Evolutionary conservation across 1,140 invertebrate genomes (phyloP).

Genomic region (Platyura marginata): DNA sequence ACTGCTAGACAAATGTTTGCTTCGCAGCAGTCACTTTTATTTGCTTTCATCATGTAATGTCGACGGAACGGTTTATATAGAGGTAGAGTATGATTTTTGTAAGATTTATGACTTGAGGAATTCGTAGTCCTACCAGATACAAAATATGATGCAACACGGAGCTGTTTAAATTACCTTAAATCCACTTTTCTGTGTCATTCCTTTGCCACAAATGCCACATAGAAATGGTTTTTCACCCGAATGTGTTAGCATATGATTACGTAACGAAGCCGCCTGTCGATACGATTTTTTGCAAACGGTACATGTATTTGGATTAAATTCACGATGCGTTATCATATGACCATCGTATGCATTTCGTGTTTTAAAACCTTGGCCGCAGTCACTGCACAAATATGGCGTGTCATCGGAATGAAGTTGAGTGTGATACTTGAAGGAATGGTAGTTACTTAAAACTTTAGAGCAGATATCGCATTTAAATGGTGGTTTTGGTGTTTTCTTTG

Average conservation of each 20-base stretch:
- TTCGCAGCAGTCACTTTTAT: background rate
- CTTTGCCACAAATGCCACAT: slow-evolving; percentile 22
- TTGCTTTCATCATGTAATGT: background rate
- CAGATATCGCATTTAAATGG: slow-evolving; percentile 13
- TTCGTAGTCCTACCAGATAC: background rate
- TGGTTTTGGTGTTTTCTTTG: slow-evolving; percentile 12
- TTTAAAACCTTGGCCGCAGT: slow-evolving; percentile 12
- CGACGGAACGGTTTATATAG: background rate
- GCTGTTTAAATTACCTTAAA: slow-evolving; percentile 9
- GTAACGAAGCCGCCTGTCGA: slow-evolving; percentile 18
- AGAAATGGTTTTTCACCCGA: slow-evolving; percentile 17
- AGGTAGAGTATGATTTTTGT: no score
- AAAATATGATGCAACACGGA: background rate
- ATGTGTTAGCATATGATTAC: slow-evolving; percentile 19
- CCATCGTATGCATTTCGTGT: slow-evolving; percentile 18
- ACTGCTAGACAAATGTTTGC: background rate
- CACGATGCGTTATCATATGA: slow-evolving; percentile 16
- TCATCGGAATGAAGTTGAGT: slow-evolving; percentile 20
- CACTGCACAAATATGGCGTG: slow-evolving; percentile 10
- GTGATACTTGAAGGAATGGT: slow-evolving; percentile 17
- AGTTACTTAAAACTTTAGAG: slow-evolving; percentile 13
- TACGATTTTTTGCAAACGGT: slow-evolving; percentile 20
- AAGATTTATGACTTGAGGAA: background rate
- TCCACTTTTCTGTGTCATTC: slow-evolving; percentile 20
- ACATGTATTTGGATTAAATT: slow-evolving; percentile 8